These are phyloP conservation scores for Neoscelio sp. DNA, from an alignment of 2,888 invertebrate species.

Conservation along the genomic window DNA sequence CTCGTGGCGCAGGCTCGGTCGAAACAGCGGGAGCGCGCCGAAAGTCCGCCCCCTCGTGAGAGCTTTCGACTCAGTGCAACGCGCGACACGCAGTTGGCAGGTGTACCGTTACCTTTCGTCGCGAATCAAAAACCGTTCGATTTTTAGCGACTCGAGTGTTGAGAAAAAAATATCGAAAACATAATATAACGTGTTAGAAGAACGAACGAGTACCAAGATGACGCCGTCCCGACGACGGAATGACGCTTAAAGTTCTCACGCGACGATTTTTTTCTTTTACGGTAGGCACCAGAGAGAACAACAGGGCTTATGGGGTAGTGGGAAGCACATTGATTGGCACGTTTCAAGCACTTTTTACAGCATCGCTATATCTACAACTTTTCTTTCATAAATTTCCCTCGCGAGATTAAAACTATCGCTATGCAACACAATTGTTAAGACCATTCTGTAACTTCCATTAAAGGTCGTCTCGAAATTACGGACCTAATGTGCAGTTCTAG, in stretches of 20 bases:
- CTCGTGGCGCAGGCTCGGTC: constrained; percentile 56
- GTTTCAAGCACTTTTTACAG: not conserved
- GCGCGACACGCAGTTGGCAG: constrained; percentile 67
- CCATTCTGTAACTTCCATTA: no score
- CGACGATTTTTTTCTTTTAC: constrained; percentile 48
- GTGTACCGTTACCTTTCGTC: constrained; percentile 57
- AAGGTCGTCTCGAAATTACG: no score
- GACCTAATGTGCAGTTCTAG: no score
- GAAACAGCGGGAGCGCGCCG: constrained; percentile 63
- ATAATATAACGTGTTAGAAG: constrained; percentile 5
- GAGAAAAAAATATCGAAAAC: not conserved
- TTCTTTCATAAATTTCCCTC: not conserved
- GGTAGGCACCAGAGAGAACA: constrained; percentile 38
- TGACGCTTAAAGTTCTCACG: constrained; percentile 47
- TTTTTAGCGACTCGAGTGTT: not conserved
- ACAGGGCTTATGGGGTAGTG: not conserved
- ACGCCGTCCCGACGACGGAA: constrained; percentile 47
- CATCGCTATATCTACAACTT: not conserved
- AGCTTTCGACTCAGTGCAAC: constrained; percentile 62
- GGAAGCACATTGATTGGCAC: constrained; percentile 12
- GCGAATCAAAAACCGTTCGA: constrained; percentile 25
- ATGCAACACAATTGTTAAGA: no score
- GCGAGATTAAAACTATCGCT: no score
- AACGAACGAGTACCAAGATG: not conserved
- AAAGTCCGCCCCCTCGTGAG: constrained; percentile 62